Percentiles rank a stretch among this genome's conserved stretches.
Conservation (phyloP, 2,797 vertebrate species). For the Toxotes lorentzi region DNA sequence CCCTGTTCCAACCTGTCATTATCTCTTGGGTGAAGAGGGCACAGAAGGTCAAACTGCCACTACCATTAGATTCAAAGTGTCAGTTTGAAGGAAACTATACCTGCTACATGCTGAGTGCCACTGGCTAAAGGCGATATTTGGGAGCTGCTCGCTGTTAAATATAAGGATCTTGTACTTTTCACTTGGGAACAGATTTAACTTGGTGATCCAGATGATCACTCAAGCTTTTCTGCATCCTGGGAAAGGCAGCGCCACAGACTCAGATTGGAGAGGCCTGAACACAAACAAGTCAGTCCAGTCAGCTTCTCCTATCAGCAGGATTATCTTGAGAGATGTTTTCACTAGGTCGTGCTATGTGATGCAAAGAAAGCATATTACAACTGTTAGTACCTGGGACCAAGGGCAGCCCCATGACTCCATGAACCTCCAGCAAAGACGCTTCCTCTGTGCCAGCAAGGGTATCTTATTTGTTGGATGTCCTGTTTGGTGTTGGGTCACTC, state of each 20-base stretch:
- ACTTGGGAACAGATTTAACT: slow-evolving; percentile 3
- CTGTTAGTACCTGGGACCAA: not conserved
- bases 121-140: slow-evolving; percentile 22
- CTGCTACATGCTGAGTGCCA: slow-evolving; percentile 42
- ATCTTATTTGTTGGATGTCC: slow-evolving; percentile 41
- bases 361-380: not conserved
- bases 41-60: slow-evolving; percentile 71
- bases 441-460: slow-evolving; percentile 19
- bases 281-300: slow-evolving; percentile 13
- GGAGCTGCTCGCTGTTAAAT: slow-evolving; percentile 10
- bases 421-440: not conserved
- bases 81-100: slow-evolving; percentile 34
- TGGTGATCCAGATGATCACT: slow-evolving; percentile 29
- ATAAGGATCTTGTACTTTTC: slow-evolving; percentile 17
- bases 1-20: slow-evolving; percentile 46
- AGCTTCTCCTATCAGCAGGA: not conserved
- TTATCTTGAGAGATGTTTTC: slow-evolving; percentile 14
- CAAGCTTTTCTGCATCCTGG: slow-evolving; percentile 34
- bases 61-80: slow-evolving; percentile 59
- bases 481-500: slow-evolving; percentile 36
- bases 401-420: not conserved
- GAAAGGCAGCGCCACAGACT: slow-evolving; percentile 6
- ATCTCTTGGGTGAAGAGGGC: slow-evolving; percentile 36
- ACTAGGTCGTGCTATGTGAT: not conserved
- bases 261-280: slow-evolving; percentile 4